Evolutionary conservation across 2,888 invertebrate genomes (phyloP), one percentile per base, ranked within the genome.

Genomic region (Tricholauxania praeusta): DNA sequence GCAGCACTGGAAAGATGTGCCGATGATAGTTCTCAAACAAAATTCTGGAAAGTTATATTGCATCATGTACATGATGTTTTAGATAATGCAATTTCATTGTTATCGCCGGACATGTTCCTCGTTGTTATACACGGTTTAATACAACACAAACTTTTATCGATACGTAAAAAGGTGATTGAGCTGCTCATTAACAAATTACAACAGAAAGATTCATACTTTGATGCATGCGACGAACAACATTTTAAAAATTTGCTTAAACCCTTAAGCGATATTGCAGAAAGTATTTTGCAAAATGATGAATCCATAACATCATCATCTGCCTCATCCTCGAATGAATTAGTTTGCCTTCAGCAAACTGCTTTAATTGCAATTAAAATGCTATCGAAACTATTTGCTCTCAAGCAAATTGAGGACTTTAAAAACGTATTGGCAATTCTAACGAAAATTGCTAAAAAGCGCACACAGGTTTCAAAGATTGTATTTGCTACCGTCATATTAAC

Each of bases 11-110:
- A 94, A 77, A 89, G 90, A 57, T 89, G 90, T 72, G 88, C 90
- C 0, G 55, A 71, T 1, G 75, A 68, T 17, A 87, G 89, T 10
- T 88, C 89, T 0, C 89, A 90, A 72, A 88, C 88, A 0, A 94
- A 94, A 82, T 97, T 94, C 83, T 96, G 96, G 95, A 93, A 92
- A 81, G 92, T 93, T 0, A 90, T 96, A 86, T 86, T 94, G 15
- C 93, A 94, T 83, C 92, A 93, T 80, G 91, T 92, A 59, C 94
- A 94, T 80, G 95, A 96, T 80, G 89, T 94, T 59, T 86, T 96
- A 71, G 95, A 96, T 80, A 92, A 94, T 83, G 91, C 94, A 3
- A 94, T 94, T 80, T 92, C 92, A 15, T 84, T 98, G 64, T 85
- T 98, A 15, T 93, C 96, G 0, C 91, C 93, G 0, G 89, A 91